Evolutionary conservation across 2,797 vertebrate species (phyloP).

Genomic region (Hippopotamyrus pictus): DNA sequence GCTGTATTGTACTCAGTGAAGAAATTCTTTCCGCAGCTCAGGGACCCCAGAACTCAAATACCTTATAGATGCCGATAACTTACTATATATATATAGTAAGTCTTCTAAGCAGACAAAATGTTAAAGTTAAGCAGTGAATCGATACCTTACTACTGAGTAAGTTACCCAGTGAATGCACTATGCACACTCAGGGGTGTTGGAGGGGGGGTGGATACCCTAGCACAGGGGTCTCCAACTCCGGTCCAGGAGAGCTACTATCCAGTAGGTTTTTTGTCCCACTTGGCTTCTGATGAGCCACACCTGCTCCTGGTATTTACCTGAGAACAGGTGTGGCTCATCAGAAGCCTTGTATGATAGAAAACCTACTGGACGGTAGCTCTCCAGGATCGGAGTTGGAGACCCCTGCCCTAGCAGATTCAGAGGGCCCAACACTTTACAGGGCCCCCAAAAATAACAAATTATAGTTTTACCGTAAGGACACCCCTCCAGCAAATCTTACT

Average conservation of each 20-base stretch:
- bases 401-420: not conserved
- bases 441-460: not conserved
- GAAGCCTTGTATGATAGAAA: no score
- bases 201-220: not conserved
- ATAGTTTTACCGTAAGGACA: not conserved
- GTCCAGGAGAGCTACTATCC: no score
- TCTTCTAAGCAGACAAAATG: not conserved
- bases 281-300: no score
- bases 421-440: not conserved
- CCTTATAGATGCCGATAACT: not conserved
- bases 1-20: not conserved
- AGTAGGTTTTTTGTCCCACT: no score
- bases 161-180: not conserved
- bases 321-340: no score
- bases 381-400: no score
- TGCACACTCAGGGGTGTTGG: not conserved
- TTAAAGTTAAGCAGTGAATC: not conserved
- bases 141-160: not conserved
- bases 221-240: no score
- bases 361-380: no score
- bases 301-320: no score
- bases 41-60: not conserved
- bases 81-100: not conserved
- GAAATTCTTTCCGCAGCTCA: not conserved
- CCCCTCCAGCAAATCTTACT: not conserved